phyloP scores from a whole-genome alignment of 2,797 vertebrate genomes.

The Halcyon badia region DNA sequence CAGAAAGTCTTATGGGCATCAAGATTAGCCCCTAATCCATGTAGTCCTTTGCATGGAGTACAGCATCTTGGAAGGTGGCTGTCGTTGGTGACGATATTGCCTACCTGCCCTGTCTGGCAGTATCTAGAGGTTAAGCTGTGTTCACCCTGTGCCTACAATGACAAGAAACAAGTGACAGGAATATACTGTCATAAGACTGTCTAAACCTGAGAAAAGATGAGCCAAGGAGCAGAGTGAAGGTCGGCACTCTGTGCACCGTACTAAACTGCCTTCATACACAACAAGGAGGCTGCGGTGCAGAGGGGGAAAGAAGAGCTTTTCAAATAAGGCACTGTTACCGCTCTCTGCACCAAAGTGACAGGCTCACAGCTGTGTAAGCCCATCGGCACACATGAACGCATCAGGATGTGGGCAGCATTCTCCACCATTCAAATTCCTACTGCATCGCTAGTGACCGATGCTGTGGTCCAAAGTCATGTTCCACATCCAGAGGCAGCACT shows the following conservation, averaged over 20 bases:
- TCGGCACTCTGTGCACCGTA: fast-evolving
- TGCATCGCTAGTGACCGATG: background rate
- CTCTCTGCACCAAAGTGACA: background rate
- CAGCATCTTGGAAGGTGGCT: background rate
- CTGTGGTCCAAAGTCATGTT: background rate
- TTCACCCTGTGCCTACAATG: background rate
- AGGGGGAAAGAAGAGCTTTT: background rate
- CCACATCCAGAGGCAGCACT: background rate
- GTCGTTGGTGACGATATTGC: background rate
- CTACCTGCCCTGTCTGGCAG: background rate
- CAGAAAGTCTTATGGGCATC: background rate
- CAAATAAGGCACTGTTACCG: background rate
- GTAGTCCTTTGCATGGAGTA: background rate
- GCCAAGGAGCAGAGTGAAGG: background rate
- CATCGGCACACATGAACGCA: background rate
- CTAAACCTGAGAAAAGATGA: background rate
- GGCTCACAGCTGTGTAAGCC: background rate
- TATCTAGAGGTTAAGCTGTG: background rate
- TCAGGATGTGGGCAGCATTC: background rate
- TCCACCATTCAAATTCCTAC: background rate
- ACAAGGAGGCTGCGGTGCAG: background rate
- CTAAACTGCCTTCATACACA: background rate
- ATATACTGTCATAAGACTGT: background rate
- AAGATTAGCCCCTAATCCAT: background rate
- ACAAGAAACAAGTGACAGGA: background rate